These are phyloP conservation scores for Reticulitermes lucifugus DNA, from an alignment of 2,888 invertebrate genomes.

Conservation along the genomic window DNA sequence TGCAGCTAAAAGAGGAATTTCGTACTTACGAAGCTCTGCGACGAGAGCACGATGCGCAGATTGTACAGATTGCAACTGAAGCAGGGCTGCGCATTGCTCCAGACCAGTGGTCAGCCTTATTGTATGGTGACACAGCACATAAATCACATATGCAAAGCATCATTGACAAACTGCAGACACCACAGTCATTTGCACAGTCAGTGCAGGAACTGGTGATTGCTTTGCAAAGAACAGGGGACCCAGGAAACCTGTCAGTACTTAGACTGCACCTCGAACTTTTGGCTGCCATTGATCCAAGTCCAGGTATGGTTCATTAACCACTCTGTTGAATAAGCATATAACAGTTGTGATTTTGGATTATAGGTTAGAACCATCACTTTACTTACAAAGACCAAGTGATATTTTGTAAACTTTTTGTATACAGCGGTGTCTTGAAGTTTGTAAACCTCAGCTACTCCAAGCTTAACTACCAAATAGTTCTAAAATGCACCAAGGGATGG, in stretches of 20 bases:
- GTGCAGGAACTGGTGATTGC: constrained; percentile 93
- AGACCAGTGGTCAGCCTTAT: constrained; percentile 96
- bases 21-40: constrained; percentile 93
- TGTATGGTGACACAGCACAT: constrained; percentile 95
- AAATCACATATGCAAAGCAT: constrained; percentile 98
- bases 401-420: too few species aligned
- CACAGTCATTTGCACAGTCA: constrained; percentile 88
- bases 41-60: constrained; percentile 97
- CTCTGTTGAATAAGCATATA: too few species aligned
- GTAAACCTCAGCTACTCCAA: too few species aligned
- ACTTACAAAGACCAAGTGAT: too few species aligned
- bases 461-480: too few species aligned
- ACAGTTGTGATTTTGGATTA: too few species aligned
- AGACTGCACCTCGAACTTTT: constrained; percentile 85
- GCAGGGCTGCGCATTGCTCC: constrained; percentile 97
- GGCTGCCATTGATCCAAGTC: constrained; percentile 87
- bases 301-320: constrained; percentile 66
- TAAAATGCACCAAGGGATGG: too few species aligned
- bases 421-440: too few species aligned
- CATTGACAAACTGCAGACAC: constrained; percentile 92
- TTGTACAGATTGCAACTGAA: constrained; percentile 98
- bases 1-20: constrained; percentile 98
- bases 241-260: constrained; percentile 81
- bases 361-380: too few species aligned
- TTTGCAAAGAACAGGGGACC: constrained; percentile 89